Percentiles rank a stretch among this genome's conserved stretches.
Conservation (phyloP, 2,888 invertebrate species). For the Esperia sulphurella region DNA sequence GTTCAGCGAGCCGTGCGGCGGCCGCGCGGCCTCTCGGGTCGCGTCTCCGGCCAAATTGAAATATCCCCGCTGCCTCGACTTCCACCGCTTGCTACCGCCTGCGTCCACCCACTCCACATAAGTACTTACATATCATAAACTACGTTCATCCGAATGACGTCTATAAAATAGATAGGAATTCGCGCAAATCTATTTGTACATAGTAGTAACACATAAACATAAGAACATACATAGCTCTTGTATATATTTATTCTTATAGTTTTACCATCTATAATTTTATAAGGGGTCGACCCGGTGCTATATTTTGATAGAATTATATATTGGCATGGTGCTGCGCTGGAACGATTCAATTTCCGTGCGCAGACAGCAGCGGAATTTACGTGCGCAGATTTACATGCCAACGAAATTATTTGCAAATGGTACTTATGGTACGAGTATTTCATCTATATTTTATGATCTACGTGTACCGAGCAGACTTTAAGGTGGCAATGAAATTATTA, state of each 20-base stretch:
- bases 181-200: too few relatives aligned
- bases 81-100: slow-evolving; percentile 32
- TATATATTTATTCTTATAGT: not conserved
- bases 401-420: slow-evolving; percentile 73
- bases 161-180: too few relatives aligned
- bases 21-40: slow-evolving; percentile 71
- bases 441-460: slow-evolving; percentile 51
- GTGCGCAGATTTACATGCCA: slow-evolving; percentile 74
- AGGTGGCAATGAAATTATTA: slow-evolving; percentile 31
- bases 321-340: slow-evolving; percentile 67
- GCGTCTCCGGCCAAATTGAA: slow-evolving; percentile 77
- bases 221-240: too few relatives aligned
- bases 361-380: slow-evolving; percentile 74
- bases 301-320: slow-evolving; percentile 63
- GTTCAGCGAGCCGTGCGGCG: slow-evolving; percentile 73
- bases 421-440: slow-evolving; percentile 55
- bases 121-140: not conserved
- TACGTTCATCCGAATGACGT: too few relatives aligned
- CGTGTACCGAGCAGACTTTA: slow-evolving; percentile 35
- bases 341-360: slow-evolving; percentile 76
- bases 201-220: not conserved
- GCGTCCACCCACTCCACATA: slow-evolving; percentile 25
- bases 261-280: slow-evolving; percentile 1
- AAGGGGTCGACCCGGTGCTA: slow-evolving; percentile 19
- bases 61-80: slow-evolving; percentile 63